Evolutionary conservation across 2,113 vertebrate species (phyloP).

Genomic region (Empidonax alnorum): DNA sequence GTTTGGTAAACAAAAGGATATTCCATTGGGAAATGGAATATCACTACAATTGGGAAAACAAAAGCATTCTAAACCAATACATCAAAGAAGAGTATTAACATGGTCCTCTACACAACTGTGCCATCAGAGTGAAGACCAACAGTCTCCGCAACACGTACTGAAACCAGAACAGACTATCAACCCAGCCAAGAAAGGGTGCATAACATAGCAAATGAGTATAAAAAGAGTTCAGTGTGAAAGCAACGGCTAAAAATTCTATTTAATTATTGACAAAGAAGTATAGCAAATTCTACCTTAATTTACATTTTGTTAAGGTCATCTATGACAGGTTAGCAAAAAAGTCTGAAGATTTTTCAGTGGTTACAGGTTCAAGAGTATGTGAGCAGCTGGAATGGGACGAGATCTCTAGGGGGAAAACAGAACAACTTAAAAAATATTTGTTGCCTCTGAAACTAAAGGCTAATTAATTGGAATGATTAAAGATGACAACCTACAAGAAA

Average conservation of each 20-base stretch:
- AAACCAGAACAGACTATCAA: background rate
- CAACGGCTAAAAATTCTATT: background rate
- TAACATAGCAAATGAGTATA: background rate
- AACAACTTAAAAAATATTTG: background rate
- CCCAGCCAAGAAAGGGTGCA: background rate
- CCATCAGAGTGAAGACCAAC: background rate
- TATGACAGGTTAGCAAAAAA: background rate
- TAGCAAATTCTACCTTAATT: background rate
- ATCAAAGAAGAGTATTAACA: background rate
- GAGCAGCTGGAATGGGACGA: background rate
- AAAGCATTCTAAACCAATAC: background rate
- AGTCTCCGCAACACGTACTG: background rate
- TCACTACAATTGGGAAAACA: background rate
- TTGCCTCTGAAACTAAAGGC: background rate
- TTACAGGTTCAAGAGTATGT: background rate
- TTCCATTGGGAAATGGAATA: background rate
- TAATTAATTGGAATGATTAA: conserved; percentile 22
- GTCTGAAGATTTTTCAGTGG: background rate
- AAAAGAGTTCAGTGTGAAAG: background rate
- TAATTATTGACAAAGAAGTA: background rate
- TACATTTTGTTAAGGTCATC: background rate
- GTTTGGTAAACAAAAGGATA: background rate
- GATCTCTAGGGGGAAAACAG: background rate
- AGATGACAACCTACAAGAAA: background rate
- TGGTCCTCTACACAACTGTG: background rate